These are phyloP conservation scores for Himalopsyche anomala DNA, from an alignment of 2,888 invertebrate species.

Conservation along the genomic window DNA sequence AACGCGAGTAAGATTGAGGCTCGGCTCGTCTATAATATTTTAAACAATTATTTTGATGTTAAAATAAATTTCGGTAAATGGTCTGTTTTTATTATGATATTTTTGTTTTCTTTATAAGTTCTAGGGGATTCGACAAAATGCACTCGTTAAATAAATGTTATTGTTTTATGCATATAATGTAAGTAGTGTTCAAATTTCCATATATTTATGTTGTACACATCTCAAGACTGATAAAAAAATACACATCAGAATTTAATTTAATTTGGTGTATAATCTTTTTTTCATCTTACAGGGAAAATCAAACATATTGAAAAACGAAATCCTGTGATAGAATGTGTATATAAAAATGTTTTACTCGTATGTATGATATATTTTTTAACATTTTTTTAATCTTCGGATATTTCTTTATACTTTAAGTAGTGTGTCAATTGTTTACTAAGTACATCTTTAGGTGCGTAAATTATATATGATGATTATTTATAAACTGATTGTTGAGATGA, in stretches of 20 bases:
- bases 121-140: background rate
- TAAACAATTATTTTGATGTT: too few species aligned
- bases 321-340: constrained; percentile 39
- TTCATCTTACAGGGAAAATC: background rate
- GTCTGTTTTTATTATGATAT: too few species aligned
- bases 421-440: background rate
- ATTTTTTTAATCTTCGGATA: background rate
- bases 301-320: constrained; percentile 10
- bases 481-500: background rate
- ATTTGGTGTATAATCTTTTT: background rate
- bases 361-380: constrained; percentile 33
- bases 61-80: too few species aligned
- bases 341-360: constrained; percentile 20
- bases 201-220: constrained; percentile 18
- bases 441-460: background rate
- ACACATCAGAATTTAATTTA: constrained; percentile 15
- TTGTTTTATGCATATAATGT: background rate
- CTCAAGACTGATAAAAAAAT: constrained; percentile 41
- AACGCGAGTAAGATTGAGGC: too few species aligned
- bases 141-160: constrained; percentile 29
- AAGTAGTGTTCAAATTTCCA: constrained; percentile 35
- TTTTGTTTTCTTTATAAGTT: too few species aligned
- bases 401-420: background rate
- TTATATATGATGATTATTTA: background rate
- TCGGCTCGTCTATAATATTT: too few species aligned